Evolutionary conservation across 1,140 invertebrate genomes (phyloP).

Genomic region (Drosophila sturtevanti): DNA sequence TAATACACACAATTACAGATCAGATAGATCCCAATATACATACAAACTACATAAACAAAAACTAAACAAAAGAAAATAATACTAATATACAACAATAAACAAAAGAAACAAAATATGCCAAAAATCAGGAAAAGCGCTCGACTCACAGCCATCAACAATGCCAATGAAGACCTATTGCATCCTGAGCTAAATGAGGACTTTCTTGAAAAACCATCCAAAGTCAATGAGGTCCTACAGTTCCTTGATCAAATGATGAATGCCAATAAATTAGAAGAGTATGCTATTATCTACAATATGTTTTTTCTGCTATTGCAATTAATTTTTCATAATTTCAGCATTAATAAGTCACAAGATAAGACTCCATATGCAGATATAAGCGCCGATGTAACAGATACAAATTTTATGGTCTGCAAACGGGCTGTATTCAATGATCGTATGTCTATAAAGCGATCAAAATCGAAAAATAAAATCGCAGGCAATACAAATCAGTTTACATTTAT

Average conservation of each 20-base stretch:
- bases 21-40: too few relatives aligned
- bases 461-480: background rate
- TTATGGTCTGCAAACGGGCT: conserved; percentile 1
- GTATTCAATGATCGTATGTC: background rate
- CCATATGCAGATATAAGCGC: background rate
- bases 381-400: background rate
- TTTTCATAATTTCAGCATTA: background rate
- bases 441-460: conserved; percentile 2
- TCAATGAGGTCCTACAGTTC: conserved; percentile 31
- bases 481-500: conserved; percentile 58
- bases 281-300: background rate
- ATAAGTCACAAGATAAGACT: background rate
- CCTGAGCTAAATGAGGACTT: conserved; percentile 38
- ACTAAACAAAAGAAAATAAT: too few relatives aligned
- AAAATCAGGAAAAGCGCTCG: too few relatives aligned
- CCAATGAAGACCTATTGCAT: conserved; percentile 25
- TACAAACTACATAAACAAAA: too few relatives aligned
- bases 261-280: conserved; percentile 46
- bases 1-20: too few relatives aligned
- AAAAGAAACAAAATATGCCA: too few relatives aligned
- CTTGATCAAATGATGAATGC: conserved; percentile 19
- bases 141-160: too few relatives aligned
- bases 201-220: conserved; percentile 23
- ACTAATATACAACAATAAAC: too few relatives aligned
- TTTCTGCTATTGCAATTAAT: background rate